Base-by-base conservation (phyloP, 2,113 vertebrate genomes). In the Anthoscopus minutus region DNA sequence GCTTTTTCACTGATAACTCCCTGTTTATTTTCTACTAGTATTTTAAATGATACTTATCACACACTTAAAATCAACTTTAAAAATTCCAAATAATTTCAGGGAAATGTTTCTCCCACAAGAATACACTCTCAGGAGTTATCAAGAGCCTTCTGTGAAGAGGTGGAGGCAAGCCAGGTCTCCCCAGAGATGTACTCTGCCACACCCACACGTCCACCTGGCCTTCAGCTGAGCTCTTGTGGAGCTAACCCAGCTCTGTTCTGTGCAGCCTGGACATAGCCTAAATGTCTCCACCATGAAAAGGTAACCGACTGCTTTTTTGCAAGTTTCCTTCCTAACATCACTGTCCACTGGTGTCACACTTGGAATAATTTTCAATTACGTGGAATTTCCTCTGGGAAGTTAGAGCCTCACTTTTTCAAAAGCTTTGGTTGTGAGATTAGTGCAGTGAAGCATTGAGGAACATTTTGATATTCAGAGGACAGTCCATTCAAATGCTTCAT, bases 201-300 rank as follows among this genome's bases (percentile, higher is more conserved):
- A 2, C 4, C 13, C 0, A 1, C 13, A 3, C 1, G 4, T 18
- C 25, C 50, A 23, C 10, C 38, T 27, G 16, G 15, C 14, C 11
- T 27, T 42, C 13, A 38, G 9, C 4, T 30, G 40, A 91, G 37
- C 27, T 47, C 16, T 64, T 6, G 4, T 5, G 0, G 2, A 76
- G 18, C 23, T 28, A 61, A 73, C 3, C 2, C 33, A 50, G 25
- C n/a, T 30, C 13, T 33, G 30, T 18, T 47, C 28, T 37, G 8
- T 21, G 31, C 7, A n/a, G 45, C 6, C 4, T 42, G 18, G 45
- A 53, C 13, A 45, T 11, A 48, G 6, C 38, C 28, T 58, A 33
- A 35, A 13, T 5, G 6, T 53, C 15, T 51, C 19, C 17, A 83
- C 15, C 28, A 28, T 3, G 18, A 50, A 88, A 47, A 30, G 9